Evolutionary conservation across 2,113 vertebrate genomes (phyloP).

Genomic region (Indicator indicator): DNA sequence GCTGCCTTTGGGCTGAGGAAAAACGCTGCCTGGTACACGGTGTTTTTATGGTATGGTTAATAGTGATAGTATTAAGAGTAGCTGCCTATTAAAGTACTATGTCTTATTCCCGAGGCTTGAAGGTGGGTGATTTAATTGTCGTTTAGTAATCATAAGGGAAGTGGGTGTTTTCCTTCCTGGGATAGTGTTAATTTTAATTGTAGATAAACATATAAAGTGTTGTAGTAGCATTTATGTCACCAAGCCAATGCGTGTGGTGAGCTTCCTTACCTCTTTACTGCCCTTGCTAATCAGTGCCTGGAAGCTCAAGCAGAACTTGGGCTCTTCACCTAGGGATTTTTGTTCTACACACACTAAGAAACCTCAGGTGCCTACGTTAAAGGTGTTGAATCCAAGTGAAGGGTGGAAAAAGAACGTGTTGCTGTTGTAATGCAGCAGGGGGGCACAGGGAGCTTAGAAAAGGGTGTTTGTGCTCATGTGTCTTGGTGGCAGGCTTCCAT

Average conservation of each 20-base stretch:
- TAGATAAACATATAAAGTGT: rapidly evolving
- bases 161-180: background rate
- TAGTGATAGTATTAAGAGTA: no score
- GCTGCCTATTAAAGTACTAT: rapidly evolving
- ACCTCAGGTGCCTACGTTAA: background rate
- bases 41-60: rapidly evolving
- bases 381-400: rapidly evolving
- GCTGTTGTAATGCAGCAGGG: no score
- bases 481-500: rapidly evolving
- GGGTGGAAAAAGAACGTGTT: rapidly evolving
- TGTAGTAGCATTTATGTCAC: rapidly evolving
- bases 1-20: background rate
- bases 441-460: no score
- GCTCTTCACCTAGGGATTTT: background rate
- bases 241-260: rapidly evolving
- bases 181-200: background rate
- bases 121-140: background rate
- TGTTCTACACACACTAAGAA: background rate
- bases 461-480: rapidly evolving
- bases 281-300: background rate
- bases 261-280: background rate
- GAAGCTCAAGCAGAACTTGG: background rate
- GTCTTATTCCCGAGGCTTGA: rapidly evolving
- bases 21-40: rapidly evolving
- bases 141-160: rapidly evolving